These are phyloP conservation scores for Palloptera scutellata DNA, from an alignment of 2,888 invertebrate genomes.

Conservation along the genomic window DNA sequence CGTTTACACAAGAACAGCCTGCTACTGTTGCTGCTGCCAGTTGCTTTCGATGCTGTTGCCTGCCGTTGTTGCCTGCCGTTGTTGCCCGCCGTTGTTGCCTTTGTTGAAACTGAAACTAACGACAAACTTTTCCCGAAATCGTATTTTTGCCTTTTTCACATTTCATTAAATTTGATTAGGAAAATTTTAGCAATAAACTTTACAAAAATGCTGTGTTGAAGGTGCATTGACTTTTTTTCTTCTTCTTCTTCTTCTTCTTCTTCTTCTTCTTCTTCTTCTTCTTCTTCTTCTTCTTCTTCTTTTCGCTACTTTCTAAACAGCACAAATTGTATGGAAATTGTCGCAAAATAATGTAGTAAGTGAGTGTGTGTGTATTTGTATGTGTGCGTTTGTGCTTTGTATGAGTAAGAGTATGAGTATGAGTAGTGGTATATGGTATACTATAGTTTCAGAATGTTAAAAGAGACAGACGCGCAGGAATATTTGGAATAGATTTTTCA, in stretches of 20 bases:
- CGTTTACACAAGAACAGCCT: too few species aligned
- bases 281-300: background rate
- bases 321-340: too few species aligned
- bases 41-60: too few species aligned
- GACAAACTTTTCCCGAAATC: conserved; percentile 28
- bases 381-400: conserved; percentile 14
- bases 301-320: background rate
- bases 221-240: background rate
- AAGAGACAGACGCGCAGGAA: too few species aligned
- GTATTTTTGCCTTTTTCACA: conserved; percentile 39
- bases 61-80: too few species aligned
- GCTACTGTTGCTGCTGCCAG: background rate
- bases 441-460: too few species aligned
- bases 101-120: background rate
- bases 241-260: background rate
- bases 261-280: background rate
- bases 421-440: too few species aligned
- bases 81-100: too few species aligned
- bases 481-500: too few species aligned
- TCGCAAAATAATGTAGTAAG: background rate
- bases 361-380: conserved; percentile 1
- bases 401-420: conserved; percentile 4
- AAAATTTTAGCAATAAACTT: conserved; percentile 44
- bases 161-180: conserved; percentile 45
- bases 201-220: conserved; percentile 19